Conservation (phyloP, 2,113 vertebrate genomes). For the Hyperopisus bebe region DNA sequence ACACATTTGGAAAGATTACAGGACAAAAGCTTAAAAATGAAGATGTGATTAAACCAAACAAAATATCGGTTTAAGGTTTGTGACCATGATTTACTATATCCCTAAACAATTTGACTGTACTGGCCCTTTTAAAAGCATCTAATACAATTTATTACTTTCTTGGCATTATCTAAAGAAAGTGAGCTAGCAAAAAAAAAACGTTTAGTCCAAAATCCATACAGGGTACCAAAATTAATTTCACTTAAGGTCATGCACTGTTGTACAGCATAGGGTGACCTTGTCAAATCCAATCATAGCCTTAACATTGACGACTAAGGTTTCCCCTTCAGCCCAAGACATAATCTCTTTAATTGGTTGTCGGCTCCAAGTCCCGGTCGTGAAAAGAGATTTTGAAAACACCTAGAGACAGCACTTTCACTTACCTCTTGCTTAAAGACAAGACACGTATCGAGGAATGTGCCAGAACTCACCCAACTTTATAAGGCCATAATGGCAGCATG, state of each 20-base stretch:
- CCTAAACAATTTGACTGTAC: background rate
- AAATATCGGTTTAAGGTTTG: background rate
- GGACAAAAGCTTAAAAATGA: background rate
- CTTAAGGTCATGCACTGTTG: slow-evolving; percentile 69
- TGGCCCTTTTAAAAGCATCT: background rate
- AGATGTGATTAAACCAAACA: background rate
- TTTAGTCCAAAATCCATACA: slow-evolving; percentile 30
- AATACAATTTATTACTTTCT: background rate
- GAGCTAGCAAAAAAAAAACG: slow-evolving; percentile 7
- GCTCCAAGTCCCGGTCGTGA: slow-evolving; percentile 69
- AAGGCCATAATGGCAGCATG: slow-evolving; percentile 56
- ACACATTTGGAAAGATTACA: background rate
- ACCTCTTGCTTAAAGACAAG: slow-evolving; percentile 71
- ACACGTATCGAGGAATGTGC: slow-evolving; percentile 66
- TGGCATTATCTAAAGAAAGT: background rate
- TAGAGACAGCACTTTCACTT: slow-evolving; percentile 76
- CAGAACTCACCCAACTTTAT: slow-evolving; percentile 40
- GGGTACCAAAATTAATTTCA: slow-evolving; percentile 36
- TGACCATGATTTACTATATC: background rate
- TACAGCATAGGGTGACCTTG: slow-evolving; percentile 74
- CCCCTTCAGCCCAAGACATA: slow-evolving; percentile 85
- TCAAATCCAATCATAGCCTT: slow-evolving; percentile 76
- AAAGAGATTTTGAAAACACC: slow-evolving; percentile 77
- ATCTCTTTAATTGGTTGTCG: slow-evolving; percentile 97
- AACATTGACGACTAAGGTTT: slow-evolving; percentile 69